Evolutionary conservation across 2,888 invertebrate genomes (phyloP), one percentile per base, ranked within the genome.

Genomic region (Crepidodera aurea): DNA sequence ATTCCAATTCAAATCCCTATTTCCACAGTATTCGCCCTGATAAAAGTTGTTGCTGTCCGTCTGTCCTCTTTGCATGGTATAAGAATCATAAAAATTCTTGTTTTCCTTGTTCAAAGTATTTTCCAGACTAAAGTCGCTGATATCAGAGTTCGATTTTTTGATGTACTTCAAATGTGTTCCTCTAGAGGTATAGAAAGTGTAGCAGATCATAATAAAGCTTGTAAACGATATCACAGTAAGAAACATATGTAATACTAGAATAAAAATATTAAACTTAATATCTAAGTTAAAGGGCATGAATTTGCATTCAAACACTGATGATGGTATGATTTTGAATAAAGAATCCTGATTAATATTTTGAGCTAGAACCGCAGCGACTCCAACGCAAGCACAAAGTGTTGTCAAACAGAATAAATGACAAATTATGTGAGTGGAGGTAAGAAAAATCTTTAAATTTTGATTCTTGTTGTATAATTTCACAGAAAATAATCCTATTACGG

Each of bases 341-440:
- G 56, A n/a, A 7, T 56, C 48, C 4, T 54, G 60, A 8, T 25
- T 10, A 8, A 69, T 68, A 44, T 65, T 74, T 56, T 78, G 78
- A 1, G 84, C 84, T 60, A 85, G 76, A 15, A 85, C 80, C 13
- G 84, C 83, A 10, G 84, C 84, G 0, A 84, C 82, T 0, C 84
- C 85, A 1, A 85, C 84, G 71, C 84, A 82, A 1, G 82, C 81
- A 64, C 84, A 83, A 22, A 85, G 75, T 13, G 83, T 81, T 7
- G 83, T 83, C 60, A 85, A 73, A 50, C 84, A 84, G 58, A 82
- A 83, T 54, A 85, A 69, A 71, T 85, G 85, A 70, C 85, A 85
- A 27, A 82, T 74, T 19, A 83, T 74, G 62, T 82, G 82, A 0
- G 82, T 80, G 7, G 79, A 71, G 2, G 81, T 82, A 56, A 83